Evolutionary conservation across 1,140 invertebrate species (phyloP).

Genomic region (Copidosoma floridanum): DNA sequence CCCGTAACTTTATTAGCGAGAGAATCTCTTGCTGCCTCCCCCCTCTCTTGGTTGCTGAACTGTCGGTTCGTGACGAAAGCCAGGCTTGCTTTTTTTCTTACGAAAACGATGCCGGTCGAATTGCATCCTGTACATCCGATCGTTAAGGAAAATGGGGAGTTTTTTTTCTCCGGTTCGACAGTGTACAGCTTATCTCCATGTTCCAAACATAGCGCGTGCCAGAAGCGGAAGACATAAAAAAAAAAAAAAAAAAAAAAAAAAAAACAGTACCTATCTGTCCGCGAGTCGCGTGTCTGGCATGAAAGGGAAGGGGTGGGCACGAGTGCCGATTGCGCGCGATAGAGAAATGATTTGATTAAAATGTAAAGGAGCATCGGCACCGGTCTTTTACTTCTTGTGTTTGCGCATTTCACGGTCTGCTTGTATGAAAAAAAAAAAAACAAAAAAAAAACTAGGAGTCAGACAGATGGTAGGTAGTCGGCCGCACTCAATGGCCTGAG

Average conservation of each 20-base stretch:
- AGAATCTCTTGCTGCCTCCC: too few relatives aligned
- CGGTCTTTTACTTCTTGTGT: conserved; percentile 56
- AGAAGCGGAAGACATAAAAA: conserved; percentile 6
- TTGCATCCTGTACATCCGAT: too few relatives aligned
- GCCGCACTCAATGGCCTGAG: conserved; percentile 58
- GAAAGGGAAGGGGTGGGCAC: conserved; percentile 23
- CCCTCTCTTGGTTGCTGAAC: neutral
- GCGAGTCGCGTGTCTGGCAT: too few relatives aligned
- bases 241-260: conserved; percentile 29
- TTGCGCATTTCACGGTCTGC: conserved; percentile 58
- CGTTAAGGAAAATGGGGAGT: too few relatives aligned
- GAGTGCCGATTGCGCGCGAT: conserved; percentile 45
- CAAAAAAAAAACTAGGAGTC: conserved; percentile 49
- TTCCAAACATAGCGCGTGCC: too few relatives aligned
- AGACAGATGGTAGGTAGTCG: conserved; percentile 55
- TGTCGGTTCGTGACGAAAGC: neutral
- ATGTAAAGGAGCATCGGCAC: conserved; percentile 49
- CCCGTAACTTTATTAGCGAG: conserved; percentile 12
- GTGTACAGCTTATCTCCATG: too few relatives aligned
- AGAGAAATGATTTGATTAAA: conserved; percentile 59
- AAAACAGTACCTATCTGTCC: too few relatives aligned
- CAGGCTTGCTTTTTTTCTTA: too few relatives aligned
- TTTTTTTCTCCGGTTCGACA: too few relatives aligned
- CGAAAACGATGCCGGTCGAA: too few relatives aligned
- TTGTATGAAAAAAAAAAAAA: too few relatives aligned